Percentiles rank a stretch among this genome's conserved stretches.
These are phyloP conservation scores for Petrocephalus microphthalmus DNA, from an alignment of 2,113 vertebrate genomes.

Conservation along the genomic window DNA sequence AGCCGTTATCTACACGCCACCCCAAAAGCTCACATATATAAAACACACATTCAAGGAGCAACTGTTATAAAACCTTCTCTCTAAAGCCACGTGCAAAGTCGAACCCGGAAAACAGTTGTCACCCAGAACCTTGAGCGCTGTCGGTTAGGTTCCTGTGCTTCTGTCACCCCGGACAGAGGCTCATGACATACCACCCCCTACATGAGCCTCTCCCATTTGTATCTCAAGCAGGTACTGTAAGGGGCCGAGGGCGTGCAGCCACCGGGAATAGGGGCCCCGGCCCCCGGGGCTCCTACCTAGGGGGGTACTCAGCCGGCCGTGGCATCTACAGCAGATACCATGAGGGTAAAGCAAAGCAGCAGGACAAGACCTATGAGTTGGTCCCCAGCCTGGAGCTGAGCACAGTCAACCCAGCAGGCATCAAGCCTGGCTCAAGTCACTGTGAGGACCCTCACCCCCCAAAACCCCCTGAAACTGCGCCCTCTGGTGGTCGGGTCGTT, in stretches of 20 bases:
- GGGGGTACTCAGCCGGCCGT: slow-evolving; percentile 95
- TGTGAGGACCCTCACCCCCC: slow-evolving; percentile 49
- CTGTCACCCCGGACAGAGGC: not conserved
- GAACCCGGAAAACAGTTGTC: not conserved
- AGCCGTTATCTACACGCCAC: not conserved
- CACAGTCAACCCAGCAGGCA: slow-evolving; percentile 82
- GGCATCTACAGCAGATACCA: slow-evolving; percentile 99
- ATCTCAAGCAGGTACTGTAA: slow-evolving; percentile 95
- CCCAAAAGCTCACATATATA: not conserved
- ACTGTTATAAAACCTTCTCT: not conserved
- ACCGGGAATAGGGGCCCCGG: slow-evolving; percentile 87
- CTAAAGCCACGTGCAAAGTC: not conserved
- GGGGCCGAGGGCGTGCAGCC: slow-evolving; percentile 90
- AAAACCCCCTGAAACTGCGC: not conserved
- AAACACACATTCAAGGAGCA: slow-evolving; percentile 17
- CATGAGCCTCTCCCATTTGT: slow-evolving; percentile 54
- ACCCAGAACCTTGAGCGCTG: slow-evolving; percentile 1
- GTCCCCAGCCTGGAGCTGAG: slow-evolving; percentile 87
- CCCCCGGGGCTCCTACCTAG: slow-evolving; percentile 92
- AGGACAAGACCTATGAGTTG: slow-evolving; percentile 91
- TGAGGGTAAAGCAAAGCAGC: slow-evolving; percentile 92
- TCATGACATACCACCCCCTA: not conserved
- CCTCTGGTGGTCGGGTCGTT: not conserved
- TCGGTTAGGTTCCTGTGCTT: not conserved
- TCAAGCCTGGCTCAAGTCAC: slow-evolving; percentile 96